phyloP scores from a whole-genome alignment of 2,113 vertebrate genomes.

The Bagarius yarrelli region DNA sequence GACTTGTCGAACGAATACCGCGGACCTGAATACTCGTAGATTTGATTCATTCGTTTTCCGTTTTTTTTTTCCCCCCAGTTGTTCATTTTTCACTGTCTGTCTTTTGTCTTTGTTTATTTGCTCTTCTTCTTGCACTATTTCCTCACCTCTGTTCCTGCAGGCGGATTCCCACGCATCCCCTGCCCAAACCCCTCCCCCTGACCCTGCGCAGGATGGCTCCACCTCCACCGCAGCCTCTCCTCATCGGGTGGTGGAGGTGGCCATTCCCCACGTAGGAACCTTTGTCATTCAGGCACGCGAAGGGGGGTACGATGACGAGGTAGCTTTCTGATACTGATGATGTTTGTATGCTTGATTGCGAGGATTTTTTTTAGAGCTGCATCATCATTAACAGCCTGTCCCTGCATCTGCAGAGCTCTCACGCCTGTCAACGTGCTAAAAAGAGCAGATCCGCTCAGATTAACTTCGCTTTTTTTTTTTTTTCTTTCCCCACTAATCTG shows the following conservation, averaged over 20 bases:
- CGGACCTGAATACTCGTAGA: background rate
- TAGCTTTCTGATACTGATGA: constrained; percentile 67
- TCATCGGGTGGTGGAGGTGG: constrained; percentile 90
- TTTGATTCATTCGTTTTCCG: background rate
- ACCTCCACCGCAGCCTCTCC: constrained; percentile 72
- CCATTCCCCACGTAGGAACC: constrained; percentile 90
- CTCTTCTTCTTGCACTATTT: constrained; percentile 5
- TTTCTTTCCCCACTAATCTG: background rate
- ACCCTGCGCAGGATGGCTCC: constrained; percentile 77
- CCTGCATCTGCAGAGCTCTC: background rate
- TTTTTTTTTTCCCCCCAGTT: background rate
- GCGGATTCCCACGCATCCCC: constrained; percentile 55
- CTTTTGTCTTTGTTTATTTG: background rate
- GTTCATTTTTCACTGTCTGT: background rate
- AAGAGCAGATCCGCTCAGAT: background rate
- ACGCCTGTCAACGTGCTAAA: background rate
- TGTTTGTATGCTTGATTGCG: background rate
- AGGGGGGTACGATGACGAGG: constrained; percentile 97
- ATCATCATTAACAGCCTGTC: constrained; percentile 9
- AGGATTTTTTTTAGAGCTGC: background rate
- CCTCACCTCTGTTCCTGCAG: constrained; percentile 56
- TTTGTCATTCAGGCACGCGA: constrained; percentile 92
- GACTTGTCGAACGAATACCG: background rate
- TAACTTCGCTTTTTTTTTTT: background rate
- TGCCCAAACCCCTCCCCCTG: constrained; percentile 54